phyloP scores from a whole-genome alignment of 1,140 invertebrate genomes.

The Helicoverpa zea region DNA sequence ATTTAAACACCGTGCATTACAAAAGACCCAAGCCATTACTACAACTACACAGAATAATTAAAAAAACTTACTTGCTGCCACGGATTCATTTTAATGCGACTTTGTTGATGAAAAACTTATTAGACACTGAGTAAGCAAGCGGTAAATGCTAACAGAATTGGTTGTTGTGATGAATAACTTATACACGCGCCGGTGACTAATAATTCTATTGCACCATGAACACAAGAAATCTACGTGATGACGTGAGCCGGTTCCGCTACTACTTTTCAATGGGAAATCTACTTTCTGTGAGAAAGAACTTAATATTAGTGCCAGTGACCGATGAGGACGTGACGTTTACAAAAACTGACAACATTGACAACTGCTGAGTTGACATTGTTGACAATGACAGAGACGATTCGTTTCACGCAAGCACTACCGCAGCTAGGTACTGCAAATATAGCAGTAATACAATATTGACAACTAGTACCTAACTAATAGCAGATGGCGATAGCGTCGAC shows the following conservation, averaged over 20 bases:
- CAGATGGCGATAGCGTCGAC: no score
- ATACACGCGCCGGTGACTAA: slow-evolving; percentile 26
- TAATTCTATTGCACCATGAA: slow-evolving; percentile 32
- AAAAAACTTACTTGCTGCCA: slow-evolving; percentile 37
- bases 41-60: slow-evolving; percentile 3
- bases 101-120: slow-evolving; percentile 7
- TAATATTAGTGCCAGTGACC: background rate
- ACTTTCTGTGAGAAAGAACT: slow-evolving; percentile 15
- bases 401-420: no score
- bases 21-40: slow-evolving; percentile 13
- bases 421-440: no score
- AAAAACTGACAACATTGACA: background rate
- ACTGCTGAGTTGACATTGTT: no score
- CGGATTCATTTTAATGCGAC: slow-evolving; percentile 38
- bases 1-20: background rate
- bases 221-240: slow-evolving; percentile 21
- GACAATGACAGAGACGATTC: no score
- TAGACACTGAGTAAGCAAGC: slow-evolving; percentile 18
- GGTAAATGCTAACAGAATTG: background rate
- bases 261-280: slow-evolving; percentile 20
- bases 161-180: slow-evolving; percentile 18
- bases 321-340: slow-evolving; percentile 5
- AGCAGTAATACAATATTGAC: no score
- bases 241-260: slow-evolving; percentile 4
- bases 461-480: no score